Percentiles rank a stretch among this genome's conserved stretches.
phyloP scores from a whole-genome alignment of 1,140 invertebrate genomes.

The Drosophila hydei region DNA sequence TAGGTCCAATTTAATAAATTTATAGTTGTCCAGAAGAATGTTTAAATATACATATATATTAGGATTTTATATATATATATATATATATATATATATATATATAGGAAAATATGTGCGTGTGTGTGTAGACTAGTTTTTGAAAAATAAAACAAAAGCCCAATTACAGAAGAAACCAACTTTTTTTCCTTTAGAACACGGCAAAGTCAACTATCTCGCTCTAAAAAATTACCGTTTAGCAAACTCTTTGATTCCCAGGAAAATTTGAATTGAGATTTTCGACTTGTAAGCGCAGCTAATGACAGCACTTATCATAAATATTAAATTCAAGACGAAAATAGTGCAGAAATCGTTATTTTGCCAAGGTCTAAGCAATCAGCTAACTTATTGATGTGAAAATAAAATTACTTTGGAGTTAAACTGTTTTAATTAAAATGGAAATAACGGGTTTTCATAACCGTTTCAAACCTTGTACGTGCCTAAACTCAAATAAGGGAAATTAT shows the following conservation, averaged over 20 bases:
- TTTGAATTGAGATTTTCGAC: neutral
- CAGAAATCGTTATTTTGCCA: neutral
- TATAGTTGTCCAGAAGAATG: too few relatives aligned
- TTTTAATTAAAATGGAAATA: neutral
- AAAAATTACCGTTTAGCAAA: neutral
- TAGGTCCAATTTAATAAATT: too few relatives aligned
- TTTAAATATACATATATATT: too few relatives aligned
- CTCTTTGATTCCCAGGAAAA: neutral
- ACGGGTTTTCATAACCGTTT: conserved; percentile 5
- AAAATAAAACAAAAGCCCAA: too few relatives aligned
- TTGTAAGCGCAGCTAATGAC: neutral
- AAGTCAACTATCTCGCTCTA: too few relatives aligned
- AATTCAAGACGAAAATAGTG: neutral
- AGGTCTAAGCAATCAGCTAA: neutral
- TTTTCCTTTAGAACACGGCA: too few relatives aligned
- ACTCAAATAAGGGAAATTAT: neutral
- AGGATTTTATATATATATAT: too few relatives aligned
- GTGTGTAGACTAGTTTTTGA: too few relatives aligned
- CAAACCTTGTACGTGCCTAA: neutral
- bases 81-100: too few relatives aligned
- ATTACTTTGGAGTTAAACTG: neutral
- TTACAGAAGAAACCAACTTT: too few relatives aligned
- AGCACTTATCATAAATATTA: conserved; percentile 7
- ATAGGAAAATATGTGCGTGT: too few relatives aligned
- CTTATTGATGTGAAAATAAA: neutral